Percentiles rank a stretch among this genome's conserved stretches.
Conservation (phyloP, 2,888 invertebrate species). For the Rapana venosa region DNA sequence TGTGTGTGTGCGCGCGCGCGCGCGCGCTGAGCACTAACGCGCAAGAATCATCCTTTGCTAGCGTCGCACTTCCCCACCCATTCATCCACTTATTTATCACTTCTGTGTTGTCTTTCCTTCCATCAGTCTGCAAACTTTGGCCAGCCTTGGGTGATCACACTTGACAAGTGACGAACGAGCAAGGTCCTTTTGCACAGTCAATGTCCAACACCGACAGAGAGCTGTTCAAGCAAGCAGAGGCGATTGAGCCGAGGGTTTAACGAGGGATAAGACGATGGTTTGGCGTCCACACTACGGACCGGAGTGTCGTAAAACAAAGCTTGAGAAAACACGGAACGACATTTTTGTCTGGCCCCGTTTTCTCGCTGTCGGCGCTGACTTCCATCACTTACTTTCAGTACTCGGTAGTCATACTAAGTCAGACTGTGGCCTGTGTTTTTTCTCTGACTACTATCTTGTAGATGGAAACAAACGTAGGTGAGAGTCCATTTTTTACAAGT, state of each 20-base stretch:
- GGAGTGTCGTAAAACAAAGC: not conserved
- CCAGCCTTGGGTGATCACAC: not conserved
- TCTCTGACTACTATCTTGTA: no score
- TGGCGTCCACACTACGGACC: not conserved
- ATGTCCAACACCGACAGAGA: not conserved
- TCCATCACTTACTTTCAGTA: no score
- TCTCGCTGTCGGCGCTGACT: no score
- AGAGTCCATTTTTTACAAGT: no score
- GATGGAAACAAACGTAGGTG: no score
- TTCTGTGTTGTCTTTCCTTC: not conserved
- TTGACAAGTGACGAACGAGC: not conserved
- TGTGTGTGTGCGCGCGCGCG: no score
- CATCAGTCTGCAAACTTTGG: not conserved
- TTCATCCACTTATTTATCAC: not conserved
- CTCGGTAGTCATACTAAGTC: no score
- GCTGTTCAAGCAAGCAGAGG: not conserved
- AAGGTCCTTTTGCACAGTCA: not conserved
- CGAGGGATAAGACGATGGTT: not conserved
- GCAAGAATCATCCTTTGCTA: no score
- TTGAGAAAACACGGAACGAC: not conserved
- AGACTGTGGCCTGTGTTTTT: no score
- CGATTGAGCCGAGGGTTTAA: not conserved
- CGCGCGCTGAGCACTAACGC: no score
- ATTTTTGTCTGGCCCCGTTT: no score
- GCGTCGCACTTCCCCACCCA: not conserved